Conservation (phyloP, 2,797 vertebrate species). For the Phyllotis vaccarum region DNA sequence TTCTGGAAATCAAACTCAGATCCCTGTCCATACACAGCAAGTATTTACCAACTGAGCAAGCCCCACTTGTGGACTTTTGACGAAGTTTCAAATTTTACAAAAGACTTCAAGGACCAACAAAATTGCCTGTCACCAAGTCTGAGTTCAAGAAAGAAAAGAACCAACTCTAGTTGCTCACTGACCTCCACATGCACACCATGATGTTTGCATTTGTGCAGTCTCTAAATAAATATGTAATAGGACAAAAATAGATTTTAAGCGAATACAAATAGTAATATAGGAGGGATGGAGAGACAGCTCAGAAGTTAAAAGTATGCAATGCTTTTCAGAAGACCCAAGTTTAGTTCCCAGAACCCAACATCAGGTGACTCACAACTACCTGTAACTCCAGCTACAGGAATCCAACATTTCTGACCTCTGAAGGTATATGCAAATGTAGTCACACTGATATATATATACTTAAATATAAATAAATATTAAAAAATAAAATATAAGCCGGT, state of each 20-base stretch:
- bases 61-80: neutral
- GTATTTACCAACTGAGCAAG: neutral
- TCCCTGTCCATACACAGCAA: neutral
- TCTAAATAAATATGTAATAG: neutral
- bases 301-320: neutral
- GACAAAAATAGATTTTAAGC: neutral
- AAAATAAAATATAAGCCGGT: neutral
- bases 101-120: conserved; percentile 8
- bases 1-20: neutral
- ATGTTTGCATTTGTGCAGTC: neutral
- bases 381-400: neutral
- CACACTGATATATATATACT: neutral
- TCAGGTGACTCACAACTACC: neutral
- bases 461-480: conserved; percentile 13
- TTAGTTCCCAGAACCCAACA: neutral
- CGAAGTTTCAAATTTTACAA: neutral
- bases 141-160: neutral
- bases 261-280: neutral
- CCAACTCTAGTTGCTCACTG: neutral
- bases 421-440: neutral
- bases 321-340: neutral
- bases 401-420: neutral
- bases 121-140: neutral
- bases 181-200: neutral
- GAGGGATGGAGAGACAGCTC: neutral